These are phyloP conservation scores for Anisognathus igniventris DNA, from an alignment of 2,797 vertebrate species.

Conservation along the genomic window DNA sequence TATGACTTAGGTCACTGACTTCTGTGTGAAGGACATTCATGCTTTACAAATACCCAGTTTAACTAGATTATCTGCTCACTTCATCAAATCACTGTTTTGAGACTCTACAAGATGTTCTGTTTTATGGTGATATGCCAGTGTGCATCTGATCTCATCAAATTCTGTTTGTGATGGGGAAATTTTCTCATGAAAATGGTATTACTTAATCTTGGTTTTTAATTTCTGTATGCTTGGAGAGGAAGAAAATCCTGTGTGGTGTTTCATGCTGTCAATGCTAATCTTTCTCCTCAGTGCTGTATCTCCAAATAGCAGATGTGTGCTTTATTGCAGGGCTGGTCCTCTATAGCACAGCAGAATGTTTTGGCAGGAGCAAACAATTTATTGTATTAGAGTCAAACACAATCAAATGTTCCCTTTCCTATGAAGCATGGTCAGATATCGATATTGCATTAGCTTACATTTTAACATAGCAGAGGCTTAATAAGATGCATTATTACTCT, in stretches of 20 bases:
- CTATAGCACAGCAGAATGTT: not conserved
- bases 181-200: conserved; percentile 40
- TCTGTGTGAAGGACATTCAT: conserved; percentile 24
- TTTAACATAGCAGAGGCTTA: conserved; percentile 45
- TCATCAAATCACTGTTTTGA: conserved; percentile 40
- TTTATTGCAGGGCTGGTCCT: conserved; percentile 49
- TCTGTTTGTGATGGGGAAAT: conserved; percentile 42
- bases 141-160: conserved; percentile 47
- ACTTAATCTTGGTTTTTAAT: conserved; percentile 40
- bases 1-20: conserved; percentile 8
- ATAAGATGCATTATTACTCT: conserved; percentile 48
- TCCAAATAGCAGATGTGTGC: conserved; percentile 33
- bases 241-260: conserved; percentile 46
- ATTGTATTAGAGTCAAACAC: conserved; percentile 30
- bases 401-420: conserved; percentile 40
- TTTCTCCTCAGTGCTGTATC: conserved; percentile 30
- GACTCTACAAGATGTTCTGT: conserved; percentile 28
- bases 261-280: conserved; percentile 38
- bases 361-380: conserved; percentile 41
- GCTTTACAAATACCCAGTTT: conserved; percentile 28
- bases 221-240: conserved; percentile 26
- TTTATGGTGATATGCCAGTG: conserved; percentile 21
- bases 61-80: conserved; percentile 36
- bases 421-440: conserved; percentile 38
- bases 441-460: conserved; percentile 38